Base-by-base conservation (phyloP, 2,797 vertebrate genomes). In the Podarcis lilfordi region DNA sequence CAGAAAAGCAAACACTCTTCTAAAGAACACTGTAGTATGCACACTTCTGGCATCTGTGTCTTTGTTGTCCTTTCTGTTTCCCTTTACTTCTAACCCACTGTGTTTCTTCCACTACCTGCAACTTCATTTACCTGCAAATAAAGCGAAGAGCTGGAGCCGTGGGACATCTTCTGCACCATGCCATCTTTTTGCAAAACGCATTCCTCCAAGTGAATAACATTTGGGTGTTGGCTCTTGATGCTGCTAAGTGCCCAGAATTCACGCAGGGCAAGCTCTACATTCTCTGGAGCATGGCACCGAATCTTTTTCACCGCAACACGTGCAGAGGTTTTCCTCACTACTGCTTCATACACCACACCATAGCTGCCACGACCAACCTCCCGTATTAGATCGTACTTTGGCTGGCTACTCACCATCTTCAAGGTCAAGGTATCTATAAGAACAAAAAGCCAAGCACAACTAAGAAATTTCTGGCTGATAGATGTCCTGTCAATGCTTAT, bases 231-330 rank as follows among this genome's bases (percentile, higher is more conserved):
- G 96, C 98, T 99, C 96, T 98, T 98, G 96, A 99, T 99, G 96
- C 99, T 99, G 97, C 98, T 99, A 85, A 99, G 97, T 78, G 99
- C 99, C 98, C 99, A 99, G 97, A 99, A 99, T 95, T 99, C 99
- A 1, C 98, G 97, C 82, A 99, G 97, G 23, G 98, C 99, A 93
- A 99, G 97, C 95, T 99, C 99, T 93, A 99, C 98, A 75, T 99
- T 99, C 96, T 99, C 99, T 7, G 99, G 99, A 37, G 98, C 98
- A 90, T 99, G 98, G 96, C 99, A 99, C 95, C 98, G 98, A 92
- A 99, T 99, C 97, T 99, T 99, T 97, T 99, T 99, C 91, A 99
- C 98, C 1, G 99, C 99, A 82, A 99, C 98, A 25, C 98, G 98
- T 69, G 97, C 98, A 40, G 98, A 97, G 1, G 98, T 98, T 92